phyloP scores from a whole-genome alignment of 1,140 invertebrate genomes.

The Drusus annulatus region DNA sequence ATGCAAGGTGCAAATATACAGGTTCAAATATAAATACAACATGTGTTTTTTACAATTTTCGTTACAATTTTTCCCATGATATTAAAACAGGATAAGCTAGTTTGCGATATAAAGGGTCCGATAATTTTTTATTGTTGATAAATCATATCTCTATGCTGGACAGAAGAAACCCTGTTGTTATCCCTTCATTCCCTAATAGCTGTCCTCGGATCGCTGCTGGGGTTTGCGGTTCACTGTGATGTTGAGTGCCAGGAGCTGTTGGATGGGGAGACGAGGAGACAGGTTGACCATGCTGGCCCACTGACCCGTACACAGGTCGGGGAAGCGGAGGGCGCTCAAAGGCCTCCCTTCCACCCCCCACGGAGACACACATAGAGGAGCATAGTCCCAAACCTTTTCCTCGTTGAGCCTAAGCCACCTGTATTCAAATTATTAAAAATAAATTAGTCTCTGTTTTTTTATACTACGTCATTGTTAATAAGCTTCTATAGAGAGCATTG shows the following conservation, averaged over 20 bases:
- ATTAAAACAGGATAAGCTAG: too few relatives aligned
- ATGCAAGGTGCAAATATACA: too few relatives aligned
- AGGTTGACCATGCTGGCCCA: constrained; percentile 89
- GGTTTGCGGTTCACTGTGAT: constrained; percentile 69
- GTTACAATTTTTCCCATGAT: too few relatives aligned
- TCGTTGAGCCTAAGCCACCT: constrained; percentile 79
- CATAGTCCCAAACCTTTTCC: constrained; percentile 81
- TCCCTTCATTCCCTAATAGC: constrained; percentile 50
- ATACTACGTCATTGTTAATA: too few relatives aligned
- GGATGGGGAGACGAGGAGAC: constrained; percentile 76
- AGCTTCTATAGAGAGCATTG: too few relatives aligned
- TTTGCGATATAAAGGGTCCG: too few relatives aligned
- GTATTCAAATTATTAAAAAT: constrained; percentile 34
- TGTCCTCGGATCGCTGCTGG: constrained; percentile 67
- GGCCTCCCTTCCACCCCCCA: constrained; percentile 79
- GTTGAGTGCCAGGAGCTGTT: constrained; percentile 68
- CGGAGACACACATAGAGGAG: constrained; percentile 83
- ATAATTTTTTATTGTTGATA: too few relatives aligned
- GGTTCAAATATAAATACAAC: too few relatives aligned
- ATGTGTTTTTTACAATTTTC: too few relatives aligned
- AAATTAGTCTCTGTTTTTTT: too few relatives aligned
- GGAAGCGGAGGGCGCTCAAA: constrained; percentile 81
- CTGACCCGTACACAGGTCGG: constrained; percentile 85
- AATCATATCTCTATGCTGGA: too few relatives aligned
- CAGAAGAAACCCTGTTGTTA: too few relatives aligned